Conservation (phyloP, 2,888 invertebrate genomes). For the Trichogramma dendrolimi region DNA sequence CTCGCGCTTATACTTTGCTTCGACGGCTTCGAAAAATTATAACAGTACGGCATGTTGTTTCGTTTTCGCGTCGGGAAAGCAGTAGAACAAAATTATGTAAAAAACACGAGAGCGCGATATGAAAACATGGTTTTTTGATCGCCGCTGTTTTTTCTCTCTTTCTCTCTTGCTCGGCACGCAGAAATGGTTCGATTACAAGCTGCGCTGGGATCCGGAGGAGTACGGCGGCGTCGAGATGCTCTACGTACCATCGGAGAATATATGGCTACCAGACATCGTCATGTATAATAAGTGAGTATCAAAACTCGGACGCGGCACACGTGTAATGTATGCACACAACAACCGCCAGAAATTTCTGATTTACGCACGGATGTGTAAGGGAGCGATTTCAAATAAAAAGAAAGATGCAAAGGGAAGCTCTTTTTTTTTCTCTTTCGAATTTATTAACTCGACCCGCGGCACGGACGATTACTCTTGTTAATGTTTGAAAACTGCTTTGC, state of each 20-base stretch:
- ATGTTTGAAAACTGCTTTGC: too few species aligned
- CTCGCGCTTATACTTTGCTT: too few species aligned
- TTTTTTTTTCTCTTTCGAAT: too few species aligned
- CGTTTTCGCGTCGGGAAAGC: too few species aligned
- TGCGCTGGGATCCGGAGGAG: constrained; percentile 84
- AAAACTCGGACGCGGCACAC: too few species aligned
- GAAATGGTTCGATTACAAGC: constrained; percentile 91
- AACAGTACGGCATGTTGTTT: too few species aligned
- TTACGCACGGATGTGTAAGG: not conserved
- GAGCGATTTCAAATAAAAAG: not conserved
- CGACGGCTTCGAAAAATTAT: too few species aligned
- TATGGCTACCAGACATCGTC: constrained; percentile 96
- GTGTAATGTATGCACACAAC: not conserved
- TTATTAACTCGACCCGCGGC: too few species aligned
- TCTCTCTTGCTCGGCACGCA: constrained; percentile 45
- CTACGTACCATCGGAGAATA: constrained; percentile 92
- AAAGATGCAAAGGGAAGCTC: not conserved
- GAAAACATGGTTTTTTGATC: not conserved
- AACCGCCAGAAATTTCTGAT: not conserved
- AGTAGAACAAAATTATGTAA: too few species aligned
- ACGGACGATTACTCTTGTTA: too few species aligned
- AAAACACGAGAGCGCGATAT: too few species aligned
- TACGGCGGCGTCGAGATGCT: constrained; percentile 88
- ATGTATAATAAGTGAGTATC: constrained; percentile 77
- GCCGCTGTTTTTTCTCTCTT: constrained; percentile 1